phyloP scores from a whole-genome alignment of 2,888 invertebrate genomes.

The Papilio demoleus region DNA sequence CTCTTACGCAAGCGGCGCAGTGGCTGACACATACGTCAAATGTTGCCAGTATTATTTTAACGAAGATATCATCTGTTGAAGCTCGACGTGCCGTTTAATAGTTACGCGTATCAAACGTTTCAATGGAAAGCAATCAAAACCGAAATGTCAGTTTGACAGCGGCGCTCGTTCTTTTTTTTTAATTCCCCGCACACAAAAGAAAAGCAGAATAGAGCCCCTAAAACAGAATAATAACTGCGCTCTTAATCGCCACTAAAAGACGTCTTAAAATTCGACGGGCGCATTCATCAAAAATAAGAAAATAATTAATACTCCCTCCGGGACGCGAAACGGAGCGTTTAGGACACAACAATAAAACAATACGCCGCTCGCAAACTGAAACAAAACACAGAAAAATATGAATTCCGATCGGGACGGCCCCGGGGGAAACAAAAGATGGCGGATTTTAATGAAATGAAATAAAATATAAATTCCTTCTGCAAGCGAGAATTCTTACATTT shows the following conservation, averaged over 20 bases:
- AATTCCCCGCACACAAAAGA: slow-evolving; percentile 59
- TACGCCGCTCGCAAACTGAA: slow-evolving; percentile 75
- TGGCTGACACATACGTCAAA: slow-evolving; percentile 60
- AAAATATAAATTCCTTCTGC: slow-evolving; percentile 82
- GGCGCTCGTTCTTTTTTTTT: slow-evolving; percentile 52
- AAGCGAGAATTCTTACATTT: slow-evolving; percentile 83
- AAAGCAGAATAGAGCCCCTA: slow-evolving; percentile 67
- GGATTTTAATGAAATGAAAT: slow-evolving; percentile 83
- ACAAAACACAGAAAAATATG: slow-evolving; percentile 84
- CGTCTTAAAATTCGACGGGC: slow-evolving; percentile 67
- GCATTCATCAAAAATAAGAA: slow-evolving; percentile 80
- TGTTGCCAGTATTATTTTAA: slow-evolving; percentile 68
- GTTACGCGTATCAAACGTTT: slow-evolving; percentile 50
- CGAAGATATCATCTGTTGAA: slow-evolving; percentile 56
- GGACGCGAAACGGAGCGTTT: slow-evolving; percentile 71
- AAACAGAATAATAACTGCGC: slow-evolving; percentile 65
- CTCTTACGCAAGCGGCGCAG: slow-evolving; percentile 62
- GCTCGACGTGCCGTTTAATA: slow-evolving; percentile 74
- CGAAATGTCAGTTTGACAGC: slow-evolving; percentile 54
- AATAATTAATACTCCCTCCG: slow-evolving; percentile 79
- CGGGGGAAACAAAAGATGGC: slow-evolving; percentile 82
- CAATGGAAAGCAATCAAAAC: slow-evolving; percentile 46
- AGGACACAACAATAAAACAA: slow-evolving; percentile 80
- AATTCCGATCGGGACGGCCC: slow-evolving; percentile 79
- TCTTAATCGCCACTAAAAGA: slow-evolving; percentile 65